These are phyloP conservation scores for Andinoacara biseriatus DNA, from an alignment of 2,113 vertebrate genomes.

Conservation along the genomic window DNA sequence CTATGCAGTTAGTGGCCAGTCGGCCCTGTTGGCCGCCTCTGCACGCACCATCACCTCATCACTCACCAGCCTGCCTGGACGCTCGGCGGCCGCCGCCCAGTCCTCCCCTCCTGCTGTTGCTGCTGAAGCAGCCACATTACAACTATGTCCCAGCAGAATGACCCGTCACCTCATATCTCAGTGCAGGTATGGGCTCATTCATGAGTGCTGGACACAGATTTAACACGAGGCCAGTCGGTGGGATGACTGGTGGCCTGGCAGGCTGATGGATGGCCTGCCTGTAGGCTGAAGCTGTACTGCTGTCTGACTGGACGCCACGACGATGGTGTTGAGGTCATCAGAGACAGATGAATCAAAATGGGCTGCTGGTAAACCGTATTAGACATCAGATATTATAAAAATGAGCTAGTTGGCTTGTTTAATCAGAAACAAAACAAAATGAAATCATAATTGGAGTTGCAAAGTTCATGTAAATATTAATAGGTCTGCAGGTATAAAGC, in stretches of 20 bases:
- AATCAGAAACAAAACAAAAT: neutral
- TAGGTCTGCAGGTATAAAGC: neutral
- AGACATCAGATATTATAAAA: neutral
- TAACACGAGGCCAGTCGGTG: constrained; percentile 41
- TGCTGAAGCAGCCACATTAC: constrained; percentile 36
- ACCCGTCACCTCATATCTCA: constrained; percentile 64
- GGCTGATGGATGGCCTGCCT: constrained; percentile 53
- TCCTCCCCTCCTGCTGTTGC: neutral
- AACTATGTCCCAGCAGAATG: constrained; percentile 22
- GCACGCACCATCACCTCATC: constrained; percentile 72
- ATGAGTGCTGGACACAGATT: constrained; percentile 70
- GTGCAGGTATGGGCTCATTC: constrained; percentile 44
- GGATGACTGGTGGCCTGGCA: constrained; percentile 46
- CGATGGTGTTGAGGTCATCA: constrained; percentile 44
- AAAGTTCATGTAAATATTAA: neutral
- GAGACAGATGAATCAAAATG: neutral
- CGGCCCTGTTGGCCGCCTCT: constrained; percentile 26
- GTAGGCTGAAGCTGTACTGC: constrained; percentile 1
- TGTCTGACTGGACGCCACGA: constrained; percentile 25
- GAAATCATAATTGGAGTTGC: neutral
- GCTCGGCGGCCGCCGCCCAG: constrained; percentile 21
- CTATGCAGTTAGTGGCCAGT: constrained; percentile 27
- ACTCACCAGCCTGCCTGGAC: constrained; percentile 57
- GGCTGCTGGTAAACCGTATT: neutral
- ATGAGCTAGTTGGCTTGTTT: neutral